phyloP scores from a whole-genome alignment of 2,888 invertebrate species.

The Stenurella melanura region DNA sequence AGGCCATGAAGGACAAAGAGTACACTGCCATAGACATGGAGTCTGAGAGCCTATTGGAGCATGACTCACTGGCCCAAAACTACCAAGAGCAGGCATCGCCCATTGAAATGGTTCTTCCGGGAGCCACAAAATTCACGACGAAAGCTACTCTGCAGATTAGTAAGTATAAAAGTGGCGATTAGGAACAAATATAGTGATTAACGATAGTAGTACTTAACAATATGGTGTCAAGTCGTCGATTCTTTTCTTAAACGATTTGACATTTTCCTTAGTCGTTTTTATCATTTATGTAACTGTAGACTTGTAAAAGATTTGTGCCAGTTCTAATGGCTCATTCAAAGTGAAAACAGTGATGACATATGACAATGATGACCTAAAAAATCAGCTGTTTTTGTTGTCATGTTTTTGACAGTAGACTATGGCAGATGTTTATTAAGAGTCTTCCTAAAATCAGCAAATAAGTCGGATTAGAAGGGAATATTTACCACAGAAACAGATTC shows the following conservation, averaged over 20 bases:
- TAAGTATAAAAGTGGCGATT: conserved; percentile 52
- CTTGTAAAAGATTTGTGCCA: no score
- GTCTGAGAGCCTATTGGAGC: conserved; percentile 66
- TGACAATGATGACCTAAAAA: not conserved
- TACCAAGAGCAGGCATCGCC: conserved; percentile 60
- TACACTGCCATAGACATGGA: conserved; percentile 67
- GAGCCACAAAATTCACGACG: conserved; percentile 62
- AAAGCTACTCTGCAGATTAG: conserved; percentile 66
- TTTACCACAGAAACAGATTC: no score
- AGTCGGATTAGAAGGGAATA: no score
- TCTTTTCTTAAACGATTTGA: no score
- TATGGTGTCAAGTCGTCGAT: no score
- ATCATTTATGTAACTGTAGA: no score
- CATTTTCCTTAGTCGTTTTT: no score
- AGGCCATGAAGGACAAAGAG: conserved; percentile 62
- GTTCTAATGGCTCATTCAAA: no score
- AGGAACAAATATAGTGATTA: no score
- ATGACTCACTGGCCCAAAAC: conserved; percentile 66
- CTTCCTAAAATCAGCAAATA: no score
- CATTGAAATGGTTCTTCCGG: conserved; percentile 46
- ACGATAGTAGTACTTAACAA: no score
- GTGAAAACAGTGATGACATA: no score
- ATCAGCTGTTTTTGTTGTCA: conserved; percentile 18
- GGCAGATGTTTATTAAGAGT: not conserved
- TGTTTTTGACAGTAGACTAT: not conserved